Evolutionary conservation across 2,888 invertebrate genomes (phyloP).

Genomic region (Euclidia mi): DNA sequence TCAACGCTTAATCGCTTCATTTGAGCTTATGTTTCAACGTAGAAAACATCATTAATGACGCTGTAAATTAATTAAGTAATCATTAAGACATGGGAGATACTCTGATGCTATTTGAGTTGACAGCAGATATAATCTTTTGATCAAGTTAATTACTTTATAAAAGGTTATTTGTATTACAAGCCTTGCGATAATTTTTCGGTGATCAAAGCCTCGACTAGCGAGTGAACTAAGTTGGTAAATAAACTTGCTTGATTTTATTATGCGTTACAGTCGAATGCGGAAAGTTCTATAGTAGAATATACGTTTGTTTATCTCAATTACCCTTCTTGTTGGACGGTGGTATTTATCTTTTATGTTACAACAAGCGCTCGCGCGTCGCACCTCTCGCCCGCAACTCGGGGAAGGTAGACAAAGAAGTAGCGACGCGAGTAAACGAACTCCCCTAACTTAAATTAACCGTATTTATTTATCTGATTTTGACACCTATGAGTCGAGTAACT

Average conservation of each 20-base stretch:
- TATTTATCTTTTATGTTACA: slow-evolving; percentile 87
- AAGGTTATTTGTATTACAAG: slow-evolving; percentile 41
- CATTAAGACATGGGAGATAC: slow-evolving; percentile 43
- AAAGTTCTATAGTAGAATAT: slow-evolving; percentile 81
- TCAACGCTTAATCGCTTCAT: slow-evolving; percentile 85
- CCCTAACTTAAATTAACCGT: slow-evolving; percentile 77
- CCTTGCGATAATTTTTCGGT: slow-evolving; percentile 26
- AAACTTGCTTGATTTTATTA: slow-evolving; percentile 81
- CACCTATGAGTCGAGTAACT: slow-evolving; percentile 73
- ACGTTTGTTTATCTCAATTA: slow-evolving; percentile 87
- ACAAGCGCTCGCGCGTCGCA: slow-evolving; percentile 61
- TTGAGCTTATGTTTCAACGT: slow-evolving; percentile 79
- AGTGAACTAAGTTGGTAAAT: slow-evolving; percentile 62
- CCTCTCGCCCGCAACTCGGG: slow-evolving; percentile 59
- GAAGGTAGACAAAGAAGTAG: slow-evolving; percentile 81
- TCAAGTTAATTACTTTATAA: slow-evolving; percentile 36
- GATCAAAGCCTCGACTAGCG: slow-evolving; percentile 42
- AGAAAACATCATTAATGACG: slow-evolving; percentile 64
- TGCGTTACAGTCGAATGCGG: slow-evolving; percentile 73
- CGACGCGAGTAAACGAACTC: slow-evolving; percentile 80
- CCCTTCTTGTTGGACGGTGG: slow-evolving; percentile 78
- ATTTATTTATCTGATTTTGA: slow-evolving; percentile 80
- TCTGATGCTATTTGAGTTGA: slow-evolving; percentile 70
- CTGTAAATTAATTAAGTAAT: slow-evolving; percentile 57
- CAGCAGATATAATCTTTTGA: slow-evolving; percentile 31